Evolutionary conservation across 2,888 invertebrate species (phyloP).

Genomic region (Merodon equestris): DNA sequence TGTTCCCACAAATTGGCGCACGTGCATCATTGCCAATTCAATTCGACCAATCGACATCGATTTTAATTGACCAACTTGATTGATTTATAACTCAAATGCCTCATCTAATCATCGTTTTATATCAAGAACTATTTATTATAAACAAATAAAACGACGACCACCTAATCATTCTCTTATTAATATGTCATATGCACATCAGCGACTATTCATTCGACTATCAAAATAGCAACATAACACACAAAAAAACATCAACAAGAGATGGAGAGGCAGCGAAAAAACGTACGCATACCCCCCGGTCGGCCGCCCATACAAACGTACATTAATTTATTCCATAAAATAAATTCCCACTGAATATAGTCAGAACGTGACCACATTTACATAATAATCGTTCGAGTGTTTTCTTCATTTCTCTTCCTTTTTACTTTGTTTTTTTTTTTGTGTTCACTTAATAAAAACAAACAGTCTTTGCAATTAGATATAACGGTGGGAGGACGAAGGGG

Average conservation of each 20-base stretch:
- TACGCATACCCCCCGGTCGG: too few relatives aligned
- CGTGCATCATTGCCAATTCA: not conserved
- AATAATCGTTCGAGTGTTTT: constrained; percentile 36
- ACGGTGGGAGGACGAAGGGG: constrained; percentile 6
- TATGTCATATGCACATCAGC: constrained; percentile 61
- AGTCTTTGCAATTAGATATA: constrained; percentile 60
- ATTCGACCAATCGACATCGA: constrained; percentile 9
- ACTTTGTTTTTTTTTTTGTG: constrained; percentile 21
- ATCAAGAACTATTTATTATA: constrained; percentile 11
- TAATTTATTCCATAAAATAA: constrained; percentile 53
- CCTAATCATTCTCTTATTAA: constrained; percentile 59
- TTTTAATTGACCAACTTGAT: constrained; percentile 40
- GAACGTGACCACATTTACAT: constrained; percentile 64
- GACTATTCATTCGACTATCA: constrained; percentile 41
- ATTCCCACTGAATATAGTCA: constrained; percentile 50
- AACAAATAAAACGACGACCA: constrained; percentile 34
- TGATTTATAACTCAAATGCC: constrained; percentile 42
- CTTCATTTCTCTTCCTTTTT: too few relatives aligned
- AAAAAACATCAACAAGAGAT: constrained; percentile 5
- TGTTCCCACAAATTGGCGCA: too few relatives aligned
- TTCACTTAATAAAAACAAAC: constrained; percentile 51
- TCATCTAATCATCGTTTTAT: constrained; percentile 47
- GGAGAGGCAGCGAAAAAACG: too few relatives aligned
- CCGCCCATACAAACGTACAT: too few relatives aligned
- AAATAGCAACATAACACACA: constrained; percentile 22